A percentile compares a stretch with the other conserved stretches of the same genome.
phyloP scores from a whole-genome alignment of 2,888 invertebrate species.

The Cyclophora punctaria region DNA sequence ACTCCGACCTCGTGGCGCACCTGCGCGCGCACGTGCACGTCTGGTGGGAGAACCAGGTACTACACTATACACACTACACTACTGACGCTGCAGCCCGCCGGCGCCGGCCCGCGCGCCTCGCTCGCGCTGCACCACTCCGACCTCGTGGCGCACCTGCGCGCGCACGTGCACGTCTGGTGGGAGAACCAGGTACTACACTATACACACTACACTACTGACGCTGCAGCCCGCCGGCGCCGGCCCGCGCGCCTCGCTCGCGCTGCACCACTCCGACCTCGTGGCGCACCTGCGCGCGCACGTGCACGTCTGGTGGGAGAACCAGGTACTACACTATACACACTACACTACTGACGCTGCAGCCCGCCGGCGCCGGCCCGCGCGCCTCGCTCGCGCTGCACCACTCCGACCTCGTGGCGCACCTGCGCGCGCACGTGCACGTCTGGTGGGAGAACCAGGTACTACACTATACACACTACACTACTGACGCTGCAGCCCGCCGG shows the following conservation, averaged over 20 bases:
- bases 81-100: conserved; percentile 92
- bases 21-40: conserved; percentile 95
- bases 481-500: conserved; percentile 93
- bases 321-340: too few species aligned
- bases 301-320: conserved; percentile 94
- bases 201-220: too few species aligned
- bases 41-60: conserved; percentile 89
- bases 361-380: conserved; percentile 90
- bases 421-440: conserved; percentile 94
- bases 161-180: conserved; percentile 98
- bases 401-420: conserved; percentile 92
- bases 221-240: conserved; percentile 92
- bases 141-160: conserved; percentile 91
- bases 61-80: too few species aligned
- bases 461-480: too few species aligned
- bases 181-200: conserved; percentile 76
- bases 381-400: conserved; percentile 86
- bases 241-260: conserved; percentile 86
- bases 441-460: conserved; percentile 89
- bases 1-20: conserved; percentile 93
- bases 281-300: conserved; percentile 95
- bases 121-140: conserved; percentile 89
- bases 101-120: conserved; percentile 88
- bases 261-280: conserved; percentile 90
- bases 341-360: conserved; percentile 91